These are phyloP conservation scores for Phylloscopus collybita DNA, from an alignment of 2,797 vertebrate species.

Conservation along the genomic window DNA sequence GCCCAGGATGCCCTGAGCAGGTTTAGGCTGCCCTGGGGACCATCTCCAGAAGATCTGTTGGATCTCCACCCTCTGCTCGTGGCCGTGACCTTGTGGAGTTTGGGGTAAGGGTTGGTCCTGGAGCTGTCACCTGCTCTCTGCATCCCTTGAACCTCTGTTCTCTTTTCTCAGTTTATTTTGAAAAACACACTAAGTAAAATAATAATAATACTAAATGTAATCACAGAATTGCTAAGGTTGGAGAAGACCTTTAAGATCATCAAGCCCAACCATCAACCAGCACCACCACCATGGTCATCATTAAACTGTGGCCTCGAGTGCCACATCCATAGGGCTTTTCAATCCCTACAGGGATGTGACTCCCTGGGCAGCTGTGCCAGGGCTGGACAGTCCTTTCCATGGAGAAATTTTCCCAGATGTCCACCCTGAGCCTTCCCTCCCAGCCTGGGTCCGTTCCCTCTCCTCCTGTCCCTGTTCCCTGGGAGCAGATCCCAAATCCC, in stretches of 20 bases:
- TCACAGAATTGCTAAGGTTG: background rate
- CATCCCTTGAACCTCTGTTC: background rate
- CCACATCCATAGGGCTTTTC: background rate
- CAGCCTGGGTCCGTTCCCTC: background rate
- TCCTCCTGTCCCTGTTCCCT: background rate
- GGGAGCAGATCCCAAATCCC: background rate
- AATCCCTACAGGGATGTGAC: background rate
- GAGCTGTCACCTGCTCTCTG: background rate
- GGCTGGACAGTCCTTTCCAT: rapidly evolving
- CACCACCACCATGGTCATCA: background rate
- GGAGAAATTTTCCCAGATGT: background rate
- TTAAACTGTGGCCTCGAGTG: background rate
- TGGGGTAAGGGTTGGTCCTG: background rate
- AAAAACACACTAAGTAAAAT: background rate
- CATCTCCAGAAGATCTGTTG: background rate
- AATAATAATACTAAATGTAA: background rate
- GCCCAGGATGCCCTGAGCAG: background rate
- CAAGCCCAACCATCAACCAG: background rate
- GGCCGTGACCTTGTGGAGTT: background rate
- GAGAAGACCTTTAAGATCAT: background rate
- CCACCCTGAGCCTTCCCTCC: rapidly evolving
- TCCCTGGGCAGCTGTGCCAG: background rate
- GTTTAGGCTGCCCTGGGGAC: background rate
- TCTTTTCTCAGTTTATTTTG: background rate
- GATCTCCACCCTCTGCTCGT: background rate